Base-by-base conservation (phyloP, 2,113 vertebrate species). In the Strigops habroptila region DNA sequence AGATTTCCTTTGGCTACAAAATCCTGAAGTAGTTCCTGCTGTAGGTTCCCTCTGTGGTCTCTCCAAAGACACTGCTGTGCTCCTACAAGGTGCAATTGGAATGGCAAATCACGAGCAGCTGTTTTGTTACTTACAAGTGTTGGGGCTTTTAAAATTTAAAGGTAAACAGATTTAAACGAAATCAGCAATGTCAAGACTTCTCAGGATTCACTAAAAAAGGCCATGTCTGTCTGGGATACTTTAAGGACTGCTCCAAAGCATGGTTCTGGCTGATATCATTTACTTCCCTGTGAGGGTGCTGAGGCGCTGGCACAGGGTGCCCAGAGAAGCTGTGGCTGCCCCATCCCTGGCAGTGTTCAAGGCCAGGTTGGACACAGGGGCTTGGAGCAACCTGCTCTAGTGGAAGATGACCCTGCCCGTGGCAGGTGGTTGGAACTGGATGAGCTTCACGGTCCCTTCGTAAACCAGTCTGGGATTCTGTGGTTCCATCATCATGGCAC, bases 351-450 rank as follows among this genome's bases (percentile, higher is more conserved):
- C 0, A 55, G n/a, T 55, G 53, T 0, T n/a, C 46, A 48, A 46
- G 68, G 12, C 25, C n/a, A 62, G n/a, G 46, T 0, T 86, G 68
- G 59, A 59, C 1, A 57, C 27, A 30, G 0, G 44, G 19, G 21
- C 44, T 67, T 18, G 52, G 68, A 69, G 76, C n/a, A 31, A 0
- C 7, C 39, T 75, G 82, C 39, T 46, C 4, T 0, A 22, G 44
- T 10, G 62, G 22, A 0, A 81, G 8, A 10, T 8, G n/a, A 48
- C 53, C 18, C 25, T 86, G 30, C 31, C 33, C 18, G 14, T 11
- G 30, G 24, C 12, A 60, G 24, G 4, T 13, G 8, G 1, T 5
- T 16, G 12, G n/a, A 44, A 19, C 0, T 0, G 28, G 7, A 12
- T 4, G 5, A 5, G 16, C 46, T 43, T 55, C 33, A 33, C 46